A percentile compares a stretch with the other conserved stretches of the same genome.
Conservation (phyloP, 2,888 invertebrate genomes). For the Monochamus alternatus region DNA sequence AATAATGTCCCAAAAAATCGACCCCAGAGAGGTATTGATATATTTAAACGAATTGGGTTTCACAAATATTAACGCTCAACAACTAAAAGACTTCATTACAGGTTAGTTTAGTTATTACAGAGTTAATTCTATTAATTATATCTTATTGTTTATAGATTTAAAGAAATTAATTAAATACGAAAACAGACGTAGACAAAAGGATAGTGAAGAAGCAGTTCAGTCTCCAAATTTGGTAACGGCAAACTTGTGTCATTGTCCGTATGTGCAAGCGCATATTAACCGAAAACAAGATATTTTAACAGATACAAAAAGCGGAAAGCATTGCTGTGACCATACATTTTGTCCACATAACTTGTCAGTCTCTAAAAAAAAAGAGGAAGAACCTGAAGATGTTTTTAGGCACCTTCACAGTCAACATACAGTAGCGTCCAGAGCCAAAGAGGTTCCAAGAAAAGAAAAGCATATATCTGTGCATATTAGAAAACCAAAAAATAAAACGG, state of each 20-base stretch:
- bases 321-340: constrained; percentile 32
- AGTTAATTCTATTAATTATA: not conserved
- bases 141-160: constrained; percentile 73
- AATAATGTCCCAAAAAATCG: constrained; percentile 70
- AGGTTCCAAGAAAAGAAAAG: constrained; percentile 54
- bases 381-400: constrained; percentile 60
- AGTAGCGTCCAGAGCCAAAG: constrained; percentile 68
- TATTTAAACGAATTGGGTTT: constrained; percentile 86
- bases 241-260: not conserved
- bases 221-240: not conserved
- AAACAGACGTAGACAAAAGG: constrained; percentile 56
- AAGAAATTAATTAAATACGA: constrained; percentile 80
- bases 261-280: constrained; percentile 1
- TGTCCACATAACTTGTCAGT: constrained; percentile 20
- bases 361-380: not conserved
- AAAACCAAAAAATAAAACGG: constrained; percentile 44
- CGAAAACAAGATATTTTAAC: constrained; percentile 38
- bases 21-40: constrained; percentile 82
- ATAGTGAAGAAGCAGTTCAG: constrained; percentile 44
- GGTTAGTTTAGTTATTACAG: constrained; percentile 72
- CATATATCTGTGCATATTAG: constrained; percentile 62
- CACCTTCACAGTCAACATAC: constrained; percentile 68
- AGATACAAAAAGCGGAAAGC: constrained; percentile 35
- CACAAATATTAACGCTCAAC: constrained; percentile 81
- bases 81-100: constrained; percentile 85